Conservation (phyloP, 1,140 invertebrate genomes). For the Drosophila santomea region DNA sequence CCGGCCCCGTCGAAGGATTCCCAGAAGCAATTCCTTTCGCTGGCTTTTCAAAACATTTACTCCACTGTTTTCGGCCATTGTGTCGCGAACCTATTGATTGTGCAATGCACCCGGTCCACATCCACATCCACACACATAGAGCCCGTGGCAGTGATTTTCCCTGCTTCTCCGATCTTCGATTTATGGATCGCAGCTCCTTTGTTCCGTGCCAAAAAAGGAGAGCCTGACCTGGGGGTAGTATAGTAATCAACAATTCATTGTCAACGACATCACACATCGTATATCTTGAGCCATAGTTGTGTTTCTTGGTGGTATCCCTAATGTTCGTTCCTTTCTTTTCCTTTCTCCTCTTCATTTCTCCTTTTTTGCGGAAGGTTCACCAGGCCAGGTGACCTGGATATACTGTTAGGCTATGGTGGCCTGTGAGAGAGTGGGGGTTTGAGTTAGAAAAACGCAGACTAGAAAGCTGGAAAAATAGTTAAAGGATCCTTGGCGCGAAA, state of each 20-base stretch:
- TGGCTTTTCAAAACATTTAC: constrained; percentile 85
- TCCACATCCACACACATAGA: constrained; percentile 12
- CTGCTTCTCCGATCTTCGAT: constrained; percentile 37
- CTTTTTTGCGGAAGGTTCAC: constrained; percentile 74
- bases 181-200: constrained; percentile 44
- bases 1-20: constrained; percentile 58
- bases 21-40: constrained; percentile 84
- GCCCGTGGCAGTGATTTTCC: constrained; percentile 84
- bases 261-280: constrained; percentile 84
- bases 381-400: constrained; percentile 50
- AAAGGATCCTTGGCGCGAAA: background rate
- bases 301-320: constrained; percentile 65
- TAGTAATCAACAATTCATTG: constrained; percentile 81
- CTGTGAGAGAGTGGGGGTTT: background rate
- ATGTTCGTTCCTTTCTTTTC: constrained; percentile 19
- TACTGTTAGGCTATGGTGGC: constrained; percentile 26
- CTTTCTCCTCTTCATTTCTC: constrained; percentile 8
- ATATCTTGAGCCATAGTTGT: constrained; percentile 73
- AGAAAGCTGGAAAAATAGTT: constrained; percentile 39
- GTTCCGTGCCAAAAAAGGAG: constrained; percentile 44
- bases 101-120: constrained; percentile 70
- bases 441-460: background rate
- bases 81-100: constrained; percentile 66
- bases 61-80: constrained; percentile 65
- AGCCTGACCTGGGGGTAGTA: constrained; percentile 33